These are phyloP conservation scores for Coptodon rendalli DNA, from an alignment of 2,113 vertebrate genomes.

Conservation along the genomic window DNA sequence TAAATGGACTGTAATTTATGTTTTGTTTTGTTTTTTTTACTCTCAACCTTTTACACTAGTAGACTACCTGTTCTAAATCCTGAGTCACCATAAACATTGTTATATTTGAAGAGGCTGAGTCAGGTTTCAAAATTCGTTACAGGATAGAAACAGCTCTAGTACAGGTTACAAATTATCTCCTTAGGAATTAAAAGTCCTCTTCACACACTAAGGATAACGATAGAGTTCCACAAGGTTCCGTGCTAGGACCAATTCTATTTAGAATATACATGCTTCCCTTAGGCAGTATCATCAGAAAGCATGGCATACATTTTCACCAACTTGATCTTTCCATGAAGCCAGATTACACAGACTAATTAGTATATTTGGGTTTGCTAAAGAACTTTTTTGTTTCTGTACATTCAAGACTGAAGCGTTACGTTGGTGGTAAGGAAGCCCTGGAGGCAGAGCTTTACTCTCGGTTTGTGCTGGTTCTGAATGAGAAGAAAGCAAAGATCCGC, in stretches of 20 bases:
- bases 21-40: not conserved
- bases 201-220: rapidly evolving
- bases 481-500: slow-evolving; percentile 90
- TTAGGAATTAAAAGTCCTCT: not conserved
- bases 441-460: slow-evolving; percentile 83
- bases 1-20: not conserved
- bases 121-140: not conserved
- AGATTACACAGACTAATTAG: not conserved
- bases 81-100: not conserved
- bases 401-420: slow-evolving; percentile 78
- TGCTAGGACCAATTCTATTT: not conserved
- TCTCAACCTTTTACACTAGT: not conserved
- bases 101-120: not conserved
- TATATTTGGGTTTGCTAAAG: not conserved
- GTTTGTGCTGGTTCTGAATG: slow-evolving; percentile 86
- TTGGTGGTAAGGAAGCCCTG: slow-evolving; percentile 76
- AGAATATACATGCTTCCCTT: not conserved
- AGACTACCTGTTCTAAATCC: not conserved
- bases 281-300: not conserved
- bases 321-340: not conserved
- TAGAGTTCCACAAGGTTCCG: rapidly evolving
- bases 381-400: not conserved
- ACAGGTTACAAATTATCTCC: not conserved
- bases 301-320: not conserved
- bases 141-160: not conserved